phyloP scores from a whole-genome alignment of 2,797 vertebrate genomes.

The Anguilla obscura region DNA sequence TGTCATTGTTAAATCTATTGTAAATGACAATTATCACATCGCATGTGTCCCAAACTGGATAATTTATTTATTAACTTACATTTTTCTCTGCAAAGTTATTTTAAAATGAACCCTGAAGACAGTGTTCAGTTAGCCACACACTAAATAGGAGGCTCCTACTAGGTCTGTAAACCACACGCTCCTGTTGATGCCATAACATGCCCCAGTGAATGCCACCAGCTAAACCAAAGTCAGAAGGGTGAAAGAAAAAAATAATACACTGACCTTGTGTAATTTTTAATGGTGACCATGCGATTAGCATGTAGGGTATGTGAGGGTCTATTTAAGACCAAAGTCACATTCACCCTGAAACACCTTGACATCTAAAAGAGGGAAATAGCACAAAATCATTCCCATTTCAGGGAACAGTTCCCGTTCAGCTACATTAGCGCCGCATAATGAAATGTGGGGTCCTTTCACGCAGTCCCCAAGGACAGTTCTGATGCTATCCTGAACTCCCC shows the following conservation, averaged over 20 bases:
- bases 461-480: not conserved
- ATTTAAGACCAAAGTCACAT: slow-evolving; percentile 27
- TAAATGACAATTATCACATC: not conserved
- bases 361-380: slow-evolving; percentile 26
- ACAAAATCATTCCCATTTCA: slow-evolving; percentile 23
- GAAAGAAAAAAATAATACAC: not conserved
- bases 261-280: slow-evolving; percentile 1
- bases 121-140: not conserved
- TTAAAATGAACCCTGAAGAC: not conserved
- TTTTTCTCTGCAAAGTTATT: not conserved
- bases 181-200: not conserved
- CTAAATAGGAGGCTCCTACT: not conserved
- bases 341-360: slow-evolving; percentile 15
- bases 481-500: not conserved
- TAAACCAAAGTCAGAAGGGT: slow-evolving; percentile 6
- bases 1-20: not conserved
- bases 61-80: not conserved
- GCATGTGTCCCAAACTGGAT: not conserved
- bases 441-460: not conserved
- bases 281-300: not conserved
- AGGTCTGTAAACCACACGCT: not conserved
- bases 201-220: not conserved
- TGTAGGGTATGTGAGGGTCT: not conserved
- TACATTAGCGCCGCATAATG: not conserved
- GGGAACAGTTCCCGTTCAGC: slow-evolving; percentile 1